Base-by-base conservation (phyloP, 2,888 invertebrate genomes). In the Hyppa rectilinea region DNA sequence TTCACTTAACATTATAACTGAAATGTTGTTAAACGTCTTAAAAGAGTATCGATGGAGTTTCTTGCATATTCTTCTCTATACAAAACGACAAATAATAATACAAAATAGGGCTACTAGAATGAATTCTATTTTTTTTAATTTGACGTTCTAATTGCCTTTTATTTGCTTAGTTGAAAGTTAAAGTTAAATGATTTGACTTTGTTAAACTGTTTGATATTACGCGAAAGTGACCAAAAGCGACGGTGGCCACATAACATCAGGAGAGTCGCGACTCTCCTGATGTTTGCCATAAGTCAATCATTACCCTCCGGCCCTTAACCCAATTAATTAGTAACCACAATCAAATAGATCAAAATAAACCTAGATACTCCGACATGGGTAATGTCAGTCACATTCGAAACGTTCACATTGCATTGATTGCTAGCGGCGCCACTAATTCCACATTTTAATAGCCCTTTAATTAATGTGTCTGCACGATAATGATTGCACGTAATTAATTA, bases 401-500 rank as follows among this genome's bases (percentile, higher is more conserved):
- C 5, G 23, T 52, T 58, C 34, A 53, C 12, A 29, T 40, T 36
- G 56, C 43, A 49, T 31, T 59, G 20, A 75, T 49, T 59, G 6
- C 29, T 55, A 36, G 20, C 14, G 29, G 47, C 23, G 5, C 23
- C 17, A 5, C 34, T 38, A 36, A 59, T 60, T 60, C 0, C 20
- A 71, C 10, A 55, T 49, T 36, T 47, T 36, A 70, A 55, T 60
- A 36, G 34, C n/a, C 23, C 3, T 31, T 2, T 43, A 53, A 74
- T 78, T 71, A 50, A 20, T 23, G 47, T 23, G 36, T 49, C 31
- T 49, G 31, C n/a, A 38, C 14, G 29, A 12, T 61, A 58, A 61
- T 60, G 0, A 71, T 31, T 61, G n/a, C 20, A 36, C 6, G 26
- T 50, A 70, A 52, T 59, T 50, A 70, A 52, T 59, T 12, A 52